Percentiles rank a stretch among this genome's conserved stretches.
phyloP scores from a whole-genome alignment of 2,113 vertebrate species.

The Caranx ignobilis region DNA sequence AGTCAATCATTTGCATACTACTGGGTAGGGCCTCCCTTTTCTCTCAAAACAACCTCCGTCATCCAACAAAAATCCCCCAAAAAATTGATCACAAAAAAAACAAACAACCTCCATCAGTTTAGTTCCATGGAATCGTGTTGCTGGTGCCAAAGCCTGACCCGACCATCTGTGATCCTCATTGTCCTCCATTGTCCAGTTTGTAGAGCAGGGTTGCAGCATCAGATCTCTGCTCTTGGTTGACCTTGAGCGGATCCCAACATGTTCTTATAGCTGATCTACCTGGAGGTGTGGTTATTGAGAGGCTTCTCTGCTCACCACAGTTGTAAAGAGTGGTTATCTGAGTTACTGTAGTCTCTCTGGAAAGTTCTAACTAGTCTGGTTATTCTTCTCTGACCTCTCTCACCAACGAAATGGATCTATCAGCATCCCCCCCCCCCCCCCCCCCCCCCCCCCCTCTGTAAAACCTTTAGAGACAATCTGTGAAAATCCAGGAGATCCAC shows the following conservation, averaged over 20 bases:
- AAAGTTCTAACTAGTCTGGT: not conserved
- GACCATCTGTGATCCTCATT: not conserved
- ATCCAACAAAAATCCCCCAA: no score
- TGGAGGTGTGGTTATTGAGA: not conserved
- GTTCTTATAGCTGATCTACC: not conserved
- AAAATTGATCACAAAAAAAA: no score
- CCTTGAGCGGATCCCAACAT: not conserved
- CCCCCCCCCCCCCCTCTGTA: no score
- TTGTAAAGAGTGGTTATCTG: not conserved
- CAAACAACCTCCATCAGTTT: not conserved
- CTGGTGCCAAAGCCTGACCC: not conserved
- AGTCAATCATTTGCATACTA: not conserved
- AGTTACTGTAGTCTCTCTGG: not conserved
- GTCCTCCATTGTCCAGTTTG: not conserved
- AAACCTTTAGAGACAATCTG: no score
- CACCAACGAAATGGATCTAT: no score
- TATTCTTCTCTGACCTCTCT: no score
- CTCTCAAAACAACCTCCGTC: no score
- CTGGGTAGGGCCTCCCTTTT: not conserved
- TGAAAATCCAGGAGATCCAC: no score
- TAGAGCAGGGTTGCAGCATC: not conserved
- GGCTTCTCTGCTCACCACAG: not conserved
- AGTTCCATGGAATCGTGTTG: not conserved
- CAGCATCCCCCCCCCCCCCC: no score
- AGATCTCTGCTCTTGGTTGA: not conserved